Percentiles rank a stretch among this genome's conserved stretches.
These are phyloP conservation scores for Paraescarpia echinospica DNA, from an alignment of 1,140 invertebrate species.

Conservation along the genomic window DNA sequence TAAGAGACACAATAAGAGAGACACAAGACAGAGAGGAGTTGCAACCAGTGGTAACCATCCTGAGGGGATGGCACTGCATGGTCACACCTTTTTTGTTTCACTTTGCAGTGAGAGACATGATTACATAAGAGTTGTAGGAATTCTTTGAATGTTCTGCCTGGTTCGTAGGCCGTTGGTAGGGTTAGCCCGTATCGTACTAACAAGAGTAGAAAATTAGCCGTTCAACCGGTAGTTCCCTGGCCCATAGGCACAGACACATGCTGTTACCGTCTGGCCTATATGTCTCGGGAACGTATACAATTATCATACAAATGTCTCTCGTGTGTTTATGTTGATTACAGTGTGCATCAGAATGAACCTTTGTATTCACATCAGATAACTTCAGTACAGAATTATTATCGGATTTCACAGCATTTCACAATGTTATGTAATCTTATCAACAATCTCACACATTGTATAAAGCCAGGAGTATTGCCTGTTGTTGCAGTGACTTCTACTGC, in stretches of 20 bases:
- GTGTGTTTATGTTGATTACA: background rate
- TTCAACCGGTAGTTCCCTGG: background rate
- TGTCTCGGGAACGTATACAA: background rate
- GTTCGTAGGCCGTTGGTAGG: background rate
- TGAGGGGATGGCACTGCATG: too few relatives aligned
- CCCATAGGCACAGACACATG: background rate
- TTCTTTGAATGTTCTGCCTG: background rate
- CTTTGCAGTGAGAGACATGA: background rate
- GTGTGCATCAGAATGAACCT: background rate
- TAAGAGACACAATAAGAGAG: too few relatives aligned
- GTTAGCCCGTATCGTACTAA: background rate
- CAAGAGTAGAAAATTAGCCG: background rate
- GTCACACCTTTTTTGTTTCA: background rate
- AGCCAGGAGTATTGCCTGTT: background rate
- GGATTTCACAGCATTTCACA: background rate
- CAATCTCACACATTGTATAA: background rate
- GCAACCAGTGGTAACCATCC: too few relatives aligned
- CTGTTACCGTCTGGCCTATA: background rate
- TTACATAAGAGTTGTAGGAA: background rate
- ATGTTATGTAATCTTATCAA: background rate
- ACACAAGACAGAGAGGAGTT: too few relatives aligned
- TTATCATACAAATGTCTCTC: background rate
- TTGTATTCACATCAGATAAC: background rate
- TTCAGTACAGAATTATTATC: background rate
- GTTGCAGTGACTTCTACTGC: background rate